A percentile compares a stretch with the other conserved stretches of the same genome.
Conservation (phyloP, 2,888 invertebrate genomes). For the Eupithecia insigniata region DNA sequence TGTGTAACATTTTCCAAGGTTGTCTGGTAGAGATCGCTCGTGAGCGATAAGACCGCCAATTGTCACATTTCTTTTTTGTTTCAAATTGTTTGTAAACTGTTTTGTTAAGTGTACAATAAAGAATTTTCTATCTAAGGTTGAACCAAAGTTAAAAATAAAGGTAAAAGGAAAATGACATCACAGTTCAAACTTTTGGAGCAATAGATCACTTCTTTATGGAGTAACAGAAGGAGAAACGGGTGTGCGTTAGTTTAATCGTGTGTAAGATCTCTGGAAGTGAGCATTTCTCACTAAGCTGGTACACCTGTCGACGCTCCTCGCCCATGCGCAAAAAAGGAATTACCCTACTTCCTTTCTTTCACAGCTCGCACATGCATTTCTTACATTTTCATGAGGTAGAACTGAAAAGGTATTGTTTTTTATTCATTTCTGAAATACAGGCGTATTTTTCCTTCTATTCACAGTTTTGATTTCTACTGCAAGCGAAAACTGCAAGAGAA, state of each 20-base stretch:
- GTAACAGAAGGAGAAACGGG: slow-evolving; percentile 25
- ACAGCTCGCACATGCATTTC: slow-evolving; percentile 40
- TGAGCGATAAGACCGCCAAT: too few relatives aligned
- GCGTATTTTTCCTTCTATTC: background rate
- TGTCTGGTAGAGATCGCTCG: too few relatives aligned
- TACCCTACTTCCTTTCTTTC: slow-evolving; percentile 46
- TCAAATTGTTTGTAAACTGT: too few relatives aligned
- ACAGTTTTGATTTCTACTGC: background rate
- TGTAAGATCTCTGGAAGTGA: slow-evolving; percentile 52
- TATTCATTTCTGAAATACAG: slow-evolving; percentile 6
- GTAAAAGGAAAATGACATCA: background rate
- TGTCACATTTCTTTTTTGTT: too few relatives aligned
- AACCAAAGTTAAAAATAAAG: background rate
- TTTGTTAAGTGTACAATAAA: too few relatives aligned
- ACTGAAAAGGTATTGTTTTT: slow-evolving; percentile 11
- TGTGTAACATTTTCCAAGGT: too few relatives aligned
- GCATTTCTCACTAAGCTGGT: slow-evolving; percentile 46
- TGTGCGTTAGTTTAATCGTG: slow-evolving; percentile 52
- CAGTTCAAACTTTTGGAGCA: slow-evolving; percentile 12
- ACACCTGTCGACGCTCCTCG: slow-evolving; percentile 50
- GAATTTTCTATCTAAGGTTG: too few relatives aligned
- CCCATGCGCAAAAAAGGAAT: slow-evolving; percentile 45
- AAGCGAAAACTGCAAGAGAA: background rate
- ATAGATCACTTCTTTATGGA: slow-evolving; percentile 6
- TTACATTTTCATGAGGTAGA: slow-evolving; percentile 27